Conservation (phyloP, 2,797 vertebrate genomes). For the Enteromius argenteus region DNA sequence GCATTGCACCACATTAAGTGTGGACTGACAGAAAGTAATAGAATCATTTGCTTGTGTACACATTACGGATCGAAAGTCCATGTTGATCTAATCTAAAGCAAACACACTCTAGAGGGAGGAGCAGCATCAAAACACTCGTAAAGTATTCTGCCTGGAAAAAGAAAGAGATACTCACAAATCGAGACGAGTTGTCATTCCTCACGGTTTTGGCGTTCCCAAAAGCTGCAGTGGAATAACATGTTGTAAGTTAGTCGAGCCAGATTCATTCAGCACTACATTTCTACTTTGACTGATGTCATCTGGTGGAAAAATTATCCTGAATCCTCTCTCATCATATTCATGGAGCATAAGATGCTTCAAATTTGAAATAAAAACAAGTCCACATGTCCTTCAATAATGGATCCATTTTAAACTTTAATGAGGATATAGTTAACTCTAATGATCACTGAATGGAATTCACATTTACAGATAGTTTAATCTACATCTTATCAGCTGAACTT, state of each 20-base stretch:
- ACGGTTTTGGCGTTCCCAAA: slow-evolving; percentile 99
- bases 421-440: not conserved
- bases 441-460: not conserved
- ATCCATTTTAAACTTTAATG: not conserved
- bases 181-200: slow-evolving; percentile 97
- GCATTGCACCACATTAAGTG: not conserved
- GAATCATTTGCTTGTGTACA: not conserved
- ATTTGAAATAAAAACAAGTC: not conserved
- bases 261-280: slow-evolving; percentile 5
- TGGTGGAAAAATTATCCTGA: not conserved
- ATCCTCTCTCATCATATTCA: slow-evolving; percentile 9
- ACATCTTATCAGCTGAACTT: slow-evolving; percentile 7
- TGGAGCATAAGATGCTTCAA: not conserved
- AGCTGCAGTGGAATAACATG: slow-evolving; percentile 76
- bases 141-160: not conserved
- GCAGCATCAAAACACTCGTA: slow-evolving; percentile 36
- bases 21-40: not conserved
- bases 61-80: slow-evolving; percentile 55
- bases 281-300: not conserved
- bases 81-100: slow-evolving; percentile 51
- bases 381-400: not conserved
- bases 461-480: not conserved
- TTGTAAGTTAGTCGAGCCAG: slow-evolving; percentile 46
- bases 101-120: slow-evolving; percentile 46
- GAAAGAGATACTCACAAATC: slow-evolving; percentile 92